phyloP scores from a whole-genome alignment of 2,113 vertebrate genomes.

The Pao palembangensis region DNA sequence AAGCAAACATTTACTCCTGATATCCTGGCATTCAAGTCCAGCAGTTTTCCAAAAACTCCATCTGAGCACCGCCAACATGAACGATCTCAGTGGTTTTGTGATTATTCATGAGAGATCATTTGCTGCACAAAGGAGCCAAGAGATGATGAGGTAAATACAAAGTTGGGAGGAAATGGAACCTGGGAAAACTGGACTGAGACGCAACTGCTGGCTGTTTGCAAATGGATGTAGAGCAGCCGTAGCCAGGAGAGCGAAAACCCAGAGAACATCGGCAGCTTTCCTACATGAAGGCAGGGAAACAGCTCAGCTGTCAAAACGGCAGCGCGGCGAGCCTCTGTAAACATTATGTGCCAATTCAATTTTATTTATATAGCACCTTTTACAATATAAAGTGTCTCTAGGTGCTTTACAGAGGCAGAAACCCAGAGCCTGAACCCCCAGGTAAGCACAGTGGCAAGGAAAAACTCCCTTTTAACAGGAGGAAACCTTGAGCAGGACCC shows the following conservation, averaged over 20 bases:
- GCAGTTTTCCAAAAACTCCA: slow-evolving; percentile 15
- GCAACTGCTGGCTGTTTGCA: slow-evolving; percentile 68
- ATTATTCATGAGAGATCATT: slow-evolving; percentile 47
- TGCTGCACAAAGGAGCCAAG: slow-evolving; percentile 22
- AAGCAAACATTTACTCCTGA: slow-evolving; percentile 8
- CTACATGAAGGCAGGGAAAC: slow-evolving; percentile 43
- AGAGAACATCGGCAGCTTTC: slow-evolving; percentile 39
- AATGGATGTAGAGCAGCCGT: slow-evolving; percentile 59
- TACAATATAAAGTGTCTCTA: too few relatives aligned
- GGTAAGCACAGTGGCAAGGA: too few relatives aligned
- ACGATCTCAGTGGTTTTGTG: slow-evolving; percentile 26
- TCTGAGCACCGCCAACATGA: slow-evolving; percentile 46
- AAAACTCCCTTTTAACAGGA: too few relatives aligned
- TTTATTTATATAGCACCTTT: too few relatives aligned
- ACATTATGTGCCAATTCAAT: slow-evolving; percentile 16
- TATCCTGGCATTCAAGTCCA: too few relatives aligned
- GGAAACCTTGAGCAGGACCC: too few relatives aligned
- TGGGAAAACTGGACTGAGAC: slow-evolving; percentile 42
- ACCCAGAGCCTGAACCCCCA: too few relatives aligned
- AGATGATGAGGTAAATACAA: slow-evolving; percentile 46
- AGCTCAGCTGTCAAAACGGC: slow-evolving; percentile 35
- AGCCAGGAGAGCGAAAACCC: slow-evolving; percentile 48
- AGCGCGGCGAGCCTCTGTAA: slow-evolving; percentile 22
- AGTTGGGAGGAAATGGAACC: slow-evolving; percentile 27
- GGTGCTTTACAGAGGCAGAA: too few relatives aligned